These are phyloP conservation scores for Aphodius granarius DNA, from an alignment of 2,888 invertebrate genomes.

Conservation along the genomic window DNA sequence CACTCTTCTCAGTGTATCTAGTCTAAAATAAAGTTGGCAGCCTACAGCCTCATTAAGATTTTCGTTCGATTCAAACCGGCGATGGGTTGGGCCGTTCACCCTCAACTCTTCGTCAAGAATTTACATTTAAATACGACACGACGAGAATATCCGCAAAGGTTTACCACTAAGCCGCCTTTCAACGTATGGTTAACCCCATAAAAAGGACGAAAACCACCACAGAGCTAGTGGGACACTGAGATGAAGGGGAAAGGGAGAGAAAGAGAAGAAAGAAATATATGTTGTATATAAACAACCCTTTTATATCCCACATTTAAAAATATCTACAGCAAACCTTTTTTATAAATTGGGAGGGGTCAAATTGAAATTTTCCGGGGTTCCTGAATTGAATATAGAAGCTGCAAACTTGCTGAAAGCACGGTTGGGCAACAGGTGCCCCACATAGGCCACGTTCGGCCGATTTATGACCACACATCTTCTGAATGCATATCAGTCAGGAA, in stretches of 20 bases:
- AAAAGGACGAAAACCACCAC: background rate
- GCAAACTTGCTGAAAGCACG: background rate
- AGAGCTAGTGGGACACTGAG: too few relatives aligned
- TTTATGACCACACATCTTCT: background rate
- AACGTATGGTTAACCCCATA: background rate
- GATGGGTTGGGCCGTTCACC: background rate
- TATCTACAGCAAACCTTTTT: background rate
- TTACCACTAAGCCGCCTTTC: background rate
- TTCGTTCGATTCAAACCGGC: background rate
- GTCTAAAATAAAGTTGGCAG: background rate
- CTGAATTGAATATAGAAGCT: background rate
- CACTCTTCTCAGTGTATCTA: background rate
- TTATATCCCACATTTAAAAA: too few relatives aligned
- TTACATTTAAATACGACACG: background rate
- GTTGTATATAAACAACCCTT: too few relatives aligned
- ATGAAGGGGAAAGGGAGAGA: too few relatives aligned
- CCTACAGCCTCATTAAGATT: background rate
- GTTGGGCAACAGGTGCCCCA: background rate
- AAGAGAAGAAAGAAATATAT: too few relatives aligned
- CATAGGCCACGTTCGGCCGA: background rate
- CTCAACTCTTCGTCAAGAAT: background rate
- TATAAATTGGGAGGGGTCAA: background rate
- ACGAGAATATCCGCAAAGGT: background rate
- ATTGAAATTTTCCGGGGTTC: background rate
- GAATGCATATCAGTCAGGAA: background rate